Base-by-base conservation (phyloP, 2,888 invertebrate genomes). In the Andrena flavipes region DNA sequence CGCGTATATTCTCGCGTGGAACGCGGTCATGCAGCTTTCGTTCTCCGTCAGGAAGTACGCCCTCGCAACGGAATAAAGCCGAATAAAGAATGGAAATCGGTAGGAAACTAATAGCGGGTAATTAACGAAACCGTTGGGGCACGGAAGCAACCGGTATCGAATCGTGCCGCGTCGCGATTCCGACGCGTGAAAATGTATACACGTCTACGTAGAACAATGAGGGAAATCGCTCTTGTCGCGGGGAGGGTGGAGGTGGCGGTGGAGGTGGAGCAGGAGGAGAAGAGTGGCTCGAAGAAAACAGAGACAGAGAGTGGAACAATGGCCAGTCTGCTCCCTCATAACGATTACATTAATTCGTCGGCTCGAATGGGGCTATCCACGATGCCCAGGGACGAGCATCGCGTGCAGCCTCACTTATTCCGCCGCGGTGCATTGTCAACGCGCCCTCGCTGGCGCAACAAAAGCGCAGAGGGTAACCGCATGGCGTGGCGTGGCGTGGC, bases 271-370 rank as follows among this genome's bases (percentile, higher is more conserved):
- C 30, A 30, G 60, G 16, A n/a, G 20, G 35, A 35, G 35, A 35
- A 35, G 10, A 35, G 42, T 42, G 42, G 42, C 13, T 48, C 10
- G 42, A 42, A 35, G 54, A 29, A 48, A 48, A 48, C 26, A 26
- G 6, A 26, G 35, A 49, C 20, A 7, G 59, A 51, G n/a, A 2
- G 48, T 2, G 7, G 68, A 64, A 78, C 68, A 78, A 78, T 63
- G 62, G 59, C 23, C 59, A n/a, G 74, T n/a, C 29, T 62, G 60
- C 68, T 74, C 51, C 20, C 30, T 68, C 51, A 16, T 76, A 71
- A 80, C 54, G 74, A 75, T 80, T 49, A 67, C 49, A 59, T 80
- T 82, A 71, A 75, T 75, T 74, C 65, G 60, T 82, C n/a, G 54
- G 23, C 35, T 29, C 23, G 35, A 51, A 48, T 8, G 16, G 33